These are phyloP conservation scores for Ellobius talpinus DNA, from an alignment of 2,113 vertebrate species.

Conservation along the genomic window DNA sequence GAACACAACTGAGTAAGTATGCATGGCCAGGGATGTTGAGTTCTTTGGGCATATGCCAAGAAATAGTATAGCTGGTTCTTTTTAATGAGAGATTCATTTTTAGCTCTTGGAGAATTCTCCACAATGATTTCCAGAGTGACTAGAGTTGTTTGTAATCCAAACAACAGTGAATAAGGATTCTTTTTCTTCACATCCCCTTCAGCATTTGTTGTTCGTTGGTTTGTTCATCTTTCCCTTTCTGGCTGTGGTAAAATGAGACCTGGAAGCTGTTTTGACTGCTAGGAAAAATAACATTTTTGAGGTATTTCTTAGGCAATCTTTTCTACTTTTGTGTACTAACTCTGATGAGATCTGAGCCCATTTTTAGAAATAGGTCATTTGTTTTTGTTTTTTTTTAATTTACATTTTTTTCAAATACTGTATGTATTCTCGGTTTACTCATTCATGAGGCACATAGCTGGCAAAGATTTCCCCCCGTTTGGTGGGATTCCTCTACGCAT, in stretches of 20 bases:
- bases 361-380: not conserved
- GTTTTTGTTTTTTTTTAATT: not conserved
- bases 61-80: not conserved
- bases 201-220: not conserved
- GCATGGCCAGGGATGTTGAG: not conserved
- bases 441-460: too few species aligned
- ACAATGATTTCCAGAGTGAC: not conserved
- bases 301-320: too few species aligned
- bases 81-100: not conserved
- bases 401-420: not conserved
- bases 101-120: not conserved
- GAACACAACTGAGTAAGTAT: not conserved
- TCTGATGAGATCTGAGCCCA: not conserved
- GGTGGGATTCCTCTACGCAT: not conserved
- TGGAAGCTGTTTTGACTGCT: not conserved
- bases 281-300: not conserved
- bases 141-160: not conserved
- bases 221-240: not conserved
- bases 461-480: too few species aligned
- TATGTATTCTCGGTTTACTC: not conserved
- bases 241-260: too few species aligned
- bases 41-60: too few species aligned
- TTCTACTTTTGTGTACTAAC: not conserved
- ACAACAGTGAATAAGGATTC: not conserved
- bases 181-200: too few species aligned